Conservation (phyloP, 64 coral and sea anemone species). For the Acropora tenuis region DNA sequence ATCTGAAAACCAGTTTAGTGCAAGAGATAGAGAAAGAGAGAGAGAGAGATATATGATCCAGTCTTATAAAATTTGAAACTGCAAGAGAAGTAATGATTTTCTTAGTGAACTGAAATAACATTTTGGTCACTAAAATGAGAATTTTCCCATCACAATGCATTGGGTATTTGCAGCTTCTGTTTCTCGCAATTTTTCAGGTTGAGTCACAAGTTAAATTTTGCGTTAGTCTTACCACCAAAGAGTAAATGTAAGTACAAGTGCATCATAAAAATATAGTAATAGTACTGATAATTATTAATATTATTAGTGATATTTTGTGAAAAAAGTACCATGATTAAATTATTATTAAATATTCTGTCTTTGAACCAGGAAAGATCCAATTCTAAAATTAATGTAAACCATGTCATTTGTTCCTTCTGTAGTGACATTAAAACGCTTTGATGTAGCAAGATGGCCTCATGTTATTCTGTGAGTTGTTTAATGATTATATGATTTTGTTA, state of each 20-base stretch:
- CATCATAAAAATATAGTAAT: neutral
- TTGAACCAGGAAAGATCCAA: neutral
- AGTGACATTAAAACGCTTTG: conserved; percentile 89
- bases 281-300: neutral
- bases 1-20: no score
- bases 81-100: no score
- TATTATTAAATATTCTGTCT: no score
- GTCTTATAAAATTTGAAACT: no score
- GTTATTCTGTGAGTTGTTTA: conserved; percentile 68
- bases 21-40: no score
- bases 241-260: conserved; percentile 68
- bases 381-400: neutral
- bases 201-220: conserved; percentile 68
- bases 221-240: conserved; percentile 49
- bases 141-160: no score
- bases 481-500: neutral
- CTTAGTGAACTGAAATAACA: no score
- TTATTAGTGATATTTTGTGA: neutral
- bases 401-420: neutral
- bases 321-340: no score
- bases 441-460: conserved; percentile 73
- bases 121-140: no score
- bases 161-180: no score
- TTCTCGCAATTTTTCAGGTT: conserved; percentile 17
- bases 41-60: no score